Percentiles rank a stretch among this genome's conserved stretches.
phyloP scores from a whole-genome alignment of 2,888 invertebrate species.

The Hemaris fuciformis region DNA sequence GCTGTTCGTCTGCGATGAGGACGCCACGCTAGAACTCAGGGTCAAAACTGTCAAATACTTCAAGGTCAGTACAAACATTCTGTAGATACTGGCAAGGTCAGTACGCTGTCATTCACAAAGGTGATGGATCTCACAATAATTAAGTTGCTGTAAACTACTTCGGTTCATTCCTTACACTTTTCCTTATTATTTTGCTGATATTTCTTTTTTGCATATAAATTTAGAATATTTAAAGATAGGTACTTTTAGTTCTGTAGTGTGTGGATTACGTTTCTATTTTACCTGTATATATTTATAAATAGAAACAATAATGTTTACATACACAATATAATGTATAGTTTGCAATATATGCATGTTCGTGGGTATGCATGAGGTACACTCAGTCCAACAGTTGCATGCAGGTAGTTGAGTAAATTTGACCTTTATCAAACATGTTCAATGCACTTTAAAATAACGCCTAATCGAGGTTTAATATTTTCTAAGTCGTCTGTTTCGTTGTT shows the following conservation, averaged over 20 bases:
- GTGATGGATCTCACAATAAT: neutral
- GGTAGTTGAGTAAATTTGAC: neutral
- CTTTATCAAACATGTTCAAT: neutral
- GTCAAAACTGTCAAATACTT: constrained; percentile 99
- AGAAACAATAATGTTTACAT: too few relatives aligned
- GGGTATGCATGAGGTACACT: constrained; percentile 38
- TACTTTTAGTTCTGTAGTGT: too few relatives aligned
- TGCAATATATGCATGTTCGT: constrained; percentile 19
- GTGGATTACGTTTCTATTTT: too few relatives aligned
- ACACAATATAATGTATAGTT: neutral
- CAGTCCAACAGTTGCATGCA: constrained; percentile 22
- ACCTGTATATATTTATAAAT: too few relatives aligned
- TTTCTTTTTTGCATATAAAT: too few relatives aligned
- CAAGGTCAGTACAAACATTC: constrained; percentile 84
- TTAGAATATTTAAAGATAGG: too few relatives aligned
- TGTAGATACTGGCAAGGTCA: neutral
- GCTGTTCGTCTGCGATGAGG: constrained; percentile 98
- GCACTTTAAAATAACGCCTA: neutral
- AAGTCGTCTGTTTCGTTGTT: too few relatives aligned
- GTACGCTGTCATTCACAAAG: neutral
- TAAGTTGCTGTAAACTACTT: too few relatives aligned
- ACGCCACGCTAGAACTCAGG: constrained; percentile 96
- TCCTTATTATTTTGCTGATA: too few relatives aligned
- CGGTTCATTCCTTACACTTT: too few relatives aligned
- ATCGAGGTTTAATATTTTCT: neutral